Base-by-base conservation (phyloP, 1,140 invertebrate species). In the Nomia melanderi region DNA sequence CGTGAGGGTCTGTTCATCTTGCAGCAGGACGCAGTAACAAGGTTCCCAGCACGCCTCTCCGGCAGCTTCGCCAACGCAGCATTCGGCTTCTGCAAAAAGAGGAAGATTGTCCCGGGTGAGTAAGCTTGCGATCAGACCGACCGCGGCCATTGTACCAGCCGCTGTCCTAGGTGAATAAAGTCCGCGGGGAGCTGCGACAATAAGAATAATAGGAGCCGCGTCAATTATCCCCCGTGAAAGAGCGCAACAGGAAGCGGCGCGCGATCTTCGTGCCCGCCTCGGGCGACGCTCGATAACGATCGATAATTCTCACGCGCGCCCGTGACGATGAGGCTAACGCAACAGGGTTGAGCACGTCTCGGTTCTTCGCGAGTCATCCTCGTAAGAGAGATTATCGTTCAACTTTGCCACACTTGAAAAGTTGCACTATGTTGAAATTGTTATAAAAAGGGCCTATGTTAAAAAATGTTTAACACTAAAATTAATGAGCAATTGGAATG, bases 1-100 rank as follows among this genome's bases (percentile, higher is more conserved):
- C 11, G 96, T 97, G 87, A 97, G 95, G 36, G 95, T 96, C 87
- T 96, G 95, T 78, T 97, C 95, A 89, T 97, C 96, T 91, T 97
- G 96, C 53, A 97, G 94, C 69, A 98, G 93, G 33, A 98, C 96
- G 91, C 96, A 97, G 92, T 97, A 98, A 87, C 96, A 95, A 8
- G 97, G 96, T 89, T 97, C 96, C 96, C 96, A 98, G 41, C 94
- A 94, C 71, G 94, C 91, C 70, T 92, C 92, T 57, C 86, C 88
- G 36, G 87, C 79, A 39, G 89, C 73, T 53, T 92, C 91, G 74
- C 90, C 88, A 20, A 90, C 86, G 82, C 91, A 92, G 83, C 91
- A 92, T 72, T 92, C 91, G 72, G 91, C 90, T 74, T 92, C 91
- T 92, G 91, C 12, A 86, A 86, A 82, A 66, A 87, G 70, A 85